Percentiles rank a stretch among this genome's conserved stretches.
Conservation (phyloP, 30 jellyfish, hydroid and myxozoan species). For the Catostylus mosaicus region DNA sequence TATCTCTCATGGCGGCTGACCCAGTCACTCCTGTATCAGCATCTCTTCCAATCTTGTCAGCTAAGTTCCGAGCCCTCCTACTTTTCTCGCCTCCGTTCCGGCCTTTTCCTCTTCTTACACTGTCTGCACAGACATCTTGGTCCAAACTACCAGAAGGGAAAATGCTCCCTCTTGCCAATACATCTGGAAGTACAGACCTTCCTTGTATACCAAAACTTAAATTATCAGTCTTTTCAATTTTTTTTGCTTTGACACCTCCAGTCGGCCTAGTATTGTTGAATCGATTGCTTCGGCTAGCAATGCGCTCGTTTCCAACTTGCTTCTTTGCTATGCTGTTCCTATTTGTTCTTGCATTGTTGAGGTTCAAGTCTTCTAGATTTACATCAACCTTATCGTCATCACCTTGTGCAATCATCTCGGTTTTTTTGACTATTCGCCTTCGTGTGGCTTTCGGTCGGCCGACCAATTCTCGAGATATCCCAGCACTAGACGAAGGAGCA, state of each 20-base stretch:
- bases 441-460: too few species aligned
- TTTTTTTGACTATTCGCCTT: too few species aligned
- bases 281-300: not conserved
- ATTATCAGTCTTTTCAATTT: not conserved
- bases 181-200: not conserved
- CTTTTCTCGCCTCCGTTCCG: not conserved
- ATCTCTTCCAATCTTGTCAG: not conserved
- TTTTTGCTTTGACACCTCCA: not conserved
- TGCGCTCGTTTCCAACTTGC: not conserved
- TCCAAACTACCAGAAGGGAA: not conserved
- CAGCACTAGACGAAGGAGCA: too few species aligned
- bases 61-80: not conserved
- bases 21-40: not conserved
- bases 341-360: not conserved
- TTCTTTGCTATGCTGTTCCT: not conserved
- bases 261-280: not conserved
- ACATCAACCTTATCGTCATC: not conserved
- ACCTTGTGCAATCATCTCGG: too few species aligned
- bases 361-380: not conserved
- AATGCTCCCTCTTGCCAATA: not conserved
- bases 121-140: not conserved
- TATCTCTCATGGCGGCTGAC: not conserved
- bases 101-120: not conserved
- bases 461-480: too few species aligned
- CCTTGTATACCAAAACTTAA: not conserved